A percentile compares a stretch with the other conserved stretches of the same genome.
These are phyloP conservation scores for Haemorhous mexicanus DNA, from an alignment of 2,113 vertebrate species.

Conservation along the genomic window DNA sequence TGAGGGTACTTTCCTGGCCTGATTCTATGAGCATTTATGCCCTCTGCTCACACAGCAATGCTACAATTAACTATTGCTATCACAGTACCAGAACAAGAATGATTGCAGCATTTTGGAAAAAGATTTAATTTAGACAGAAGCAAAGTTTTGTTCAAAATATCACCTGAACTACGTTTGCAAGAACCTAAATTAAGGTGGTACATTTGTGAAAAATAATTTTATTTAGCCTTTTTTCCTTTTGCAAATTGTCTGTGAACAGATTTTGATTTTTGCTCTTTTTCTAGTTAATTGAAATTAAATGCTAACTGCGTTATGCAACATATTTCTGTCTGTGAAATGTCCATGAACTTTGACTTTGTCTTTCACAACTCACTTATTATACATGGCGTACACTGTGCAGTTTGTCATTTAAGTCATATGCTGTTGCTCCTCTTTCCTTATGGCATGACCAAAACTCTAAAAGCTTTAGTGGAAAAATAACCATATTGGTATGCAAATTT, in stretches of 20 bases:
- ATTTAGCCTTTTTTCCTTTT: conserved; percentile 20
- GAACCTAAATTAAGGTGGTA: background rate
- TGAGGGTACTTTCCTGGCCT: background rate
- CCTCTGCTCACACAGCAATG: background rate
- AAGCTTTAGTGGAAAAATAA: conserved; percentile 67
- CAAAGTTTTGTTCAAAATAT: background rate
- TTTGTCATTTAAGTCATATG: conserved; percentile 70
- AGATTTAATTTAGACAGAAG: background rate
- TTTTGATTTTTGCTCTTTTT: conserved; percentile 69
- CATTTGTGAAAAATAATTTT: background rate
- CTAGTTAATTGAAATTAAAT: conserved; percentile 64
- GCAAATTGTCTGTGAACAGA: conserved; percentile 64
- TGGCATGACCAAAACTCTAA: conserved; percentile 68
- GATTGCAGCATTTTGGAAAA: background rate
- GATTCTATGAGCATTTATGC: conserved; percentile 31
- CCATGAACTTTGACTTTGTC: conserved; percentile 64
- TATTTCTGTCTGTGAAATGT: conserved; percentile 67
- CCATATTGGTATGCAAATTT: conserved; percentile 70
- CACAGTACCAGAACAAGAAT: background rate
- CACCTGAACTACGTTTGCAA: background rate
- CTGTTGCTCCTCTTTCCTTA: conserved; percentile 69
- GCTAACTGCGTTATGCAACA: conserved; percentile 57
- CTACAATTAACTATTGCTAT: conserved; percentile 17
- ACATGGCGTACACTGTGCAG: conserved; percentile 53
- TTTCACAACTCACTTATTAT: conserved; percentile 68